Percentiles rank a stretch among this genome's conserved stretches.
Evolutionary conservation across 2,797 vertebrate genomes (phyloP).

Genomic region (Xenentodon cancila): DNA sequence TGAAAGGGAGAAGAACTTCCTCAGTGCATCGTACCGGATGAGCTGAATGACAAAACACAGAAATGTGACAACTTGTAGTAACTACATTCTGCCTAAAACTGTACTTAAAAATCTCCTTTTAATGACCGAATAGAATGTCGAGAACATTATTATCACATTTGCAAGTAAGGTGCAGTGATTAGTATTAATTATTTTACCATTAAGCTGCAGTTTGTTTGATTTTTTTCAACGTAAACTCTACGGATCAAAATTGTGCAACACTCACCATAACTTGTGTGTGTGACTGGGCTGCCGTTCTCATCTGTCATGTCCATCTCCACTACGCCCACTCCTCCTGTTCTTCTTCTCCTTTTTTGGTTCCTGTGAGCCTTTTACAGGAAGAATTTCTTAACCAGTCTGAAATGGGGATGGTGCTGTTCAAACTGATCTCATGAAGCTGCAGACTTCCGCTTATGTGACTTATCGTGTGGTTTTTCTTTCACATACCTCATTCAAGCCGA

Average conservation of each 20-base stretch:
- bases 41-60: constrained; percentile 54
- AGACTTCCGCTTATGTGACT: constrained; percentile 55
- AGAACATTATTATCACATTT: background rate
- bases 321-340: constrained; percentile 15
- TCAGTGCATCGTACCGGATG: constrained; percentile 54
- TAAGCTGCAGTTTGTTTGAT: background rate
- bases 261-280: constrained; percentile 55
- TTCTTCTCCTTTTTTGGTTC: constrained; percentile 65
- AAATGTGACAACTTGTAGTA: constrained; percentile 8
- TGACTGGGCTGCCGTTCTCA: constrained; percentile 4
- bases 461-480: constrained; percentile 63
- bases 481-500: constrained; percentile 7
- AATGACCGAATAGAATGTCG: background rate
- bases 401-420: background rate
- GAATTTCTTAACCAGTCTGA: constrained; percentile 14
- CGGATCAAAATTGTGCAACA: background rate
- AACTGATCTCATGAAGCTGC: constrained; percentile 21
- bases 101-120: background rate
- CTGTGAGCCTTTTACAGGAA: constrained; percentile 36
- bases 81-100: background rate
- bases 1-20: constrained; percentile 70
- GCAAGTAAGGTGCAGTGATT: background rate
- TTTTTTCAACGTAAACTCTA: background rate
- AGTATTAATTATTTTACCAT: background rate
- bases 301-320: constrained; percentile 61